Evolutionary conservation across 2,888 invertebrate species (phyloP).

Genomic region (Volucella inanis): DNA sequence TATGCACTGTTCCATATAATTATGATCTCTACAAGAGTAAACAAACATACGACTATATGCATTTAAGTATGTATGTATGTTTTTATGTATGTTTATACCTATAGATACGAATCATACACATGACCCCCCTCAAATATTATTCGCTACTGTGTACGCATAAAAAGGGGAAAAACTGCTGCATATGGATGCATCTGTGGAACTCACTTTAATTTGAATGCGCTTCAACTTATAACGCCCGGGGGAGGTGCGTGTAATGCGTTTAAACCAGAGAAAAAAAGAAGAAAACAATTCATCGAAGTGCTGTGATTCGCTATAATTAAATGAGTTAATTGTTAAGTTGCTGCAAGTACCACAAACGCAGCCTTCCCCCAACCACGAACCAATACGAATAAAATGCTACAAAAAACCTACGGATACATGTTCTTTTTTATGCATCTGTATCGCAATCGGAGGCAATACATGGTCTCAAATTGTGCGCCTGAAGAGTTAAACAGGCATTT

Average conservation of each 20-base stretch:
- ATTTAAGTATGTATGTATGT: too few species aligned
- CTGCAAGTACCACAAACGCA: conserved; percentile 4
- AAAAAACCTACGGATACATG: conserved; percentile 1
- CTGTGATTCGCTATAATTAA: conserved; percentile 67
- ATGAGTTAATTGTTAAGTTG: conserved; percentile 51
- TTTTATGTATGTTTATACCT: neutral
- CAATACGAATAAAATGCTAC: conserved; percentile 31
- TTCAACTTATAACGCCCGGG: conserved; percentile 1
- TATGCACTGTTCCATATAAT: conserved; percentile 60
- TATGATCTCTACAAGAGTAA: conserved; percentile 53
- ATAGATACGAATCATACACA: conserved; percentile 1
- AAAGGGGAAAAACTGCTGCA: conserved; percentile 14
- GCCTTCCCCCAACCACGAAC: neutral
- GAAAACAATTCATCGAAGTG: conserved; percentile 11
- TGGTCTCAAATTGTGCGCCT: neutral
- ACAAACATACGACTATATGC: neutral
- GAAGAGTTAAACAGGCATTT: conserved; percentile 2
- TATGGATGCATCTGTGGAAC: conserved; percentile 6
- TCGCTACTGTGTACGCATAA: conserved; percentile 8
- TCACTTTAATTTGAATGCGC: conserved; percentile 10
- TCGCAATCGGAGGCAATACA: neutral
- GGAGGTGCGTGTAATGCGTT: conserved; percentile 58
- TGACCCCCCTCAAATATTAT: conserved; percentile 14
- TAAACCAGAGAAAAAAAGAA: conserved; percentile 20
- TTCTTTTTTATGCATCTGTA: conserved; percentile 24